A percentile compares a stretch with the other conserved stretches of the same genome.
Conservation (phyloP, 2,888 invertebrate genomes). For the Parapristionchus giblindavisi region DNA sequence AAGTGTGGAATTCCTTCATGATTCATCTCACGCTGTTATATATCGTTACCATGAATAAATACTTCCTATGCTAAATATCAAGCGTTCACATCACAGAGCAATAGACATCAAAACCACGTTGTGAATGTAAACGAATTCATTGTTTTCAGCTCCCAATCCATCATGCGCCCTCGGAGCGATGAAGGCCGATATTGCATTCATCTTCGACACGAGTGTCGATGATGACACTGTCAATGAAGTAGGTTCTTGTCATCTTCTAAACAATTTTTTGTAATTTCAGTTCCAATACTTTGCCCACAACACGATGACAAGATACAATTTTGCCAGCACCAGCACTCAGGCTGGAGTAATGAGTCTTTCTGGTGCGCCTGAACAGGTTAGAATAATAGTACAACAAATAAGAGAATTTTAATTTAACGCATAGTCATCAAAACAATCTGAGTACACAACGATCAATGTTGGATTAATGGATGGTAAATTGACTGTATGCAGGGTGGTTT, state of each 20-base stretch:
- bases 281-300: conserved; percentile 7
- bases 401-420: no score
- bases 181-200: conserved; percentile 55
- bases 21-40: not conserved
- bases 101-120: not conserved
- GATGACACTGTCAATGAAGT: not conserved
- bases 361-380: conserved; percentile 21
- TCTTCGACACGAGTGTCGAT: conserved; percentile 47
- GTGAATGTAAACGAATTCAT: not conserved
- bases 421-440: no score
- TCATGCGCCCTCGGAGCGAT: conserved; percentile 46
- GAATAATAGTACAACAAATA: no score
- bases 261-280: conserved; percentile 2
- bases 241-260: not conserved
- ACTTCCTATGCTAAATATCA: not conserved
- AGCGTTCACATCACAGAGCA: not conserved
- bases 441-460: no score
- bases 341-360: conserved; percentile 31
- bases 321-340: conserved; percentile 2
- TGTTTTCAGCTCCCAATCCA: conserved; percentile 47
- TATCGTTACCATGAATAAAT: conserved; percentile 4
- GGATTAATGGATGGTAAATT: no score
- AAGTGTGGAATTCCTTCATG: conserved; percentile 13
- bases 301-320: not conserved
- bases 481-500: conserved; percentile 8